Evolutionary conservation across 2,888 invertebrate genomes (phyloP), one percentile per base, ranked within the genome.

Genomic region (Disparrhopalites patrizii): DNA sequence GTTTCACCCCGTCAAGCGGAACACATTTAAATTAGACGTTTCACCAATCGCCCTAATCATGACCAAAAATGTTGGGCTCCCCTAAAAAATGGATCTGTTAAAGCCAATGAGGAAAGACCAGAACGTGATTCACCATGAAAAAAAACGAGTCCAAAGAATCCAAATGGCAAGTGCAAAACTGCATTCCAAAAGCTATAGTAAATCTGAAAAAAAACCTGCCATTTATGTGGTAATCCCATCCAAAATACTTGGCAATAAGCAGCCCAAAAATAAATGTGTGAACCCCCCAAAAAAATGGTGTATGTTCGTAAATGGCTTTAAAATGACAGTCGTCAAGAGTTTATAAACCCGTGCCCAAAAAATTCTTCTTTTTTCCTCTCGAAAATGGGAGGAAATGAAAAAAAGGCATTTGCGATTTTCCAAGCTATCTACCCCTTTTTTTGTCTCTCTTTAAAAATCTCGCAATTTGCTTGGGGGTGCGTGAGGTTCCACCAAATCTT

Each of bases 381-480:
- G 28, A 25, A 52, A 52, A 57, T 20, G 40, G 28, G 27, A 27
- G 57, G 27, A 36, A 25, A n/a, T 40, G 38, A 38, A 57, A 40
- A 57, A 57, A 57, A 40, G 23, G 57, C 40, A 57, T 57, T 57
- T 57, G 40, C 27, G 27, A 57, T 57, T 57, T 57, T n/a, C n/a
- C 57, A 57, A 40, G 57, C 40, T 25, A 40, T 54, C 28, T 54
- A n/a, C n/a, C n/a, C n/a, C 1, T 25, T 3, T 57, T 38, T 57
- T 57, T 36, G 38, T 10, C n/a, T 5, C 8, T 10, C 36, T 55
- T n/a, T n/a, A n/a, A n/a, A n/a, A n/a, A n/a, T n/a, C n/a, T n/a
- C n/a, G n/a, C n/a, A n/a, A n/a, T n/a, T n/a, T n/a, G n/a, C n/a
- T n/a, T n/a, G n/a, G n/a, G 18, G 23, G n/a, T 57, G 25, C 40